These are phyloP conservation scores for Syrista parreyssii DNA, from an alignment of 2,888 invertebrate species.

Conservation along the genomic window DNA sequence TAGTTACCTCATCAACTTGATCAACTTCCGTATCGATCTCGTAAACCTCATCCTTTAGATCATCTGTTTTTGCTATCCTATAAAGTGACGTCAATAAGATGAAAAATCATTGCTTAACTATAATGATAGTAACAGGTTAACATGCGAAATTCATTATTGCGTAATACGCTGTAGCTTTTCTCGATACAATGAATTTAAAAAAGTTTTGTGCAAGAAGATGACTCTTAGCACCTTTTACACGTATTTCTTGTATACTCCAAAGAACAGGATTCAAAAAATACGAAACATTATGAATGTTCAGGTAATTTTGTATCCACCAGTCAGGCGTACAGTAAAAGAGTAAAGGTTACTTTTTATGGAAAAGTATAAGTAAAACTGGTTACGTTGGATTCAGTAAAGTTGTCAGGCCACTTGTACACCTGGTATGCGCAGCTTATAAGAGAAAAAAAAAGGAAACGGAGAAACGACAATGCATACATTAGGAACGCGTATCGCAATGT, in stretches of 20 bases:
- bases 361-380: background rate
- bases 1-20: constrained; percentile 77
- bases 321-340: background rate
- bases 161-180: background rate
- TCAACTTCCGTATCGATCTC: constrained; percentile 91
- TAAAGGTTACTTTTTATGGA: background rate
- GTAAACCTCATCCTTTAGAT: constrained; percentile 85
- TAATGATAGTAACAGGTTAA: background rate
- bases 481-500: background rate
- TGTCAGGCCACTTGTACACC: background rate
- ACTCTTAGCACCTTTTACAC: background rate
- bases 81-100: background rate
- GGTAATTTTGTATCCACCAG: background rate
- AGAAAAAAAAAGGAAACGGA: background rate
- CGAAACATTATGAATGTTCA: background rate
- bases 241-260: background rate
- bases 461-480: background rate
- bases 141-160: too few relatives aligned
- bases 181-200: background rate
- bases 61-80: constrained; percentile 67
- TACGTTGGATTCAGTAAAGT: background rate
- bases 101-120: background rate
- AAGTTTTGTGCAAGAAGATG: background rate
- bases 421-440: background rate
- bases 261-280: background rate